Conservation (phyloP, 2,113 vertebrate species). For the Lichenostomus cassidix region DNA sequence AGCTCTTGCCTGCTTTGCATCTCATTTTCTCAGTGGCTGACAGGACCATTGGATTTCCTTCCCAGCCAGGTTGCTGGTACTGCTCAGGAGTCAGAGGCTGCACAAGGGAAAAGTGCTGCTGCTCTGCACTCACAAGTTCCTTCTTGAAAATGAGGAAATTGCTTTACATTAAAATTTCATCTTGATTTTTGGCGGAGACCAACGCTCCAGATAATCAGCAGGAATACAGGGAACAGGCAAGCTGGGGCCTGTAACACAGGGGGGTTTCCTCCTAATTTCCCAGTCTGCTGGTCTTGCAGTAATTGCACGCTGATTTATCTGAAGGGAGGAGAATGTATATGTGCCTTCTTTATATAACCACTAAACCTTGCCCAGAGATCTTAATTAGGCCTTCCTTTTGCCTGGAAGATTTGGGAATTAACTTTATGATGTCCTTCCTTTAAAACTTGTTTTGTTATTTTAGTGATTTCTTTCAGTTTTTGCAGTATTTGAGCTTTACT, state of each 20-base stretch:
- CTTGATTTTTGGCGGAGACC: conserved; percentile 9
- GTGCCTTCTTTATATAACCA: background rate
- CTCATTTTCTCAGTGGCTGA: background rate
- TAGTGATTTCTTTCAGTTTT: background rate
- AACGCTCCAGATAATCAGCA: background rate
- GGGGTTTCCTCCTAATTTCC: conserved; percentile 52
- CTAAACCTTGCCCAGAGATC: conserved; percentile 3
- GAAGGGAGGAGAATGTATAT: background rate
- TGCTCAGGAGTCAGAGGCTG: background rate
- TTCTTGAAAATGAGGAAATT: conserved; percentile 46
- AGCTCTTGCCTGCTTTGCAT: background rate
- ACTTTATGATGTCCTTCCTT: background rate
- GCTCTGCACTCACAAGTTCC: background rate
- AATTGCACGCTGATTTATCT: conserved; percentile 43
- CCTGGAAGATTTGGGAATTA: background rate
- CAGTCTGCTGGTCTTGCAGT: conserved; percentile 2
- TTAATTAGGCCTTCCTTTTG: conserved; percentile 30
- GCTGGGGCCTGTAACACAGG: conserved; percentile 38
- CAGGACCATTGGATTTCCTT: background rate
- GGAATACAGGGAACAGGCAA: conserved; percentile 22
- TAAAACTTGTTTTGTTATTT: background rate
- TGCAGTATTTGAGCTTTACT: background rate
- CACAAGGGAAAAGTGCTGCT: background rate
- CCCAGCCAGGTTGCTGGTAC: background rate
- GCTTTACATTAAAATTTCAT: conserved; percentile 5